Conservation (phyloP, 2,888 invertebrate species). For the Tetanocera ferruginea region DNA sequence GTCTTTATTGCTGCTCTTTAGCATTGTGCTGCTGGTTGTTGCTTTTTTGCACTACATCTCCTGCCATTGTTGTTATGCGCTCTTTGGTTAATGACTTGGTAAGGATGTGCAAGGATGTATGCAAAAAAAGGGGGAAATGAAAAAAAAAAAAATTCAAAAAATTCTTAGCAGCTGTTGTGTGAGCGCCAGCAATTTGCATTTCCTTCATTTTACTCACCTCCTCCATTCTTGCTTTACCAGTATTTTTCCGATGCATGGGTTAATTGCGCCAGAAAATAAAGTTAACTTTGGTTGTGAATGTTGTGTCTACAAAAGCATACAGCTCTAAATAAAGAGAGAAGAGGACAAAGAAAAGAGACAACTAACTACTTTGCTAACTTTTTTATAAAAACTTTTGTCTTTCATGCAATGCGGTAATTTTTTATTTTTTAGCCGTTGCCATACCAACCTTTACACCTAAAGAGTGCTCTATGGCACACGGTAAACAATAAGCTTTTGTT, state of each 20-base stretch:
- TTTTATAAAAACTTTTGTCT: too few species aligned
- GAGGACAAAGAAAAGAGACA: neutral
- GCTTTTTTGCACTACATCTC: too few species aligned
- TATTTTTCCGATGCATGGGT: neutral
- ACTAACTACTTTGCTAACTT: neutral
- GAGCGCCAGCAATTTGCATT: neutral
- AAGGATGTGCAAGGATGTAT: neutral
- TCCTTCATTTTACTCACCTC: neutral
- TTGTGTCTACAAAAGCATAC: neutral
- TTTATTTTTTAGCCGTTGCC: too few species aligned
- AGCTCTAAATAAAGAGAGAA: neutral
- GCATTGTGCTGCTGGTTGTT: too few species aligned
- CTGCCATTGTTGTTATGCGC: too few species aligned
- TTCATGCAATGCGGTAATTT: too few species aligned
- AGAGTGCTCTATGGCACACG: too few species aligned
- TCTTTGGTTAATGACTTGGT: too few species aligned
- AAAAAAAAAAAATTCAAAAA: neutral
- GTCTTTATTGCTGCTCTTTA: too few species aligned
- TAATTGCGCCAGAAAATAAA: neutral
- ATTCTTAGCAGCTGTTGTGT: neutral
- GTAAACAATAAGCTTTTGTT: too few species aligned
- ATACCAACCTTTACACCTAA: too few species aligned
- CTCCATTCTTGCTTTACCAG: neutral
- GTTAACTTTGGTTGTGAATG: neutral
- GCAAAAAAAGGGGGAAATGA: neutral